Conservation (phyloP, 2,113 vertebrate genomes). For the Sapajus apella region DNA sequence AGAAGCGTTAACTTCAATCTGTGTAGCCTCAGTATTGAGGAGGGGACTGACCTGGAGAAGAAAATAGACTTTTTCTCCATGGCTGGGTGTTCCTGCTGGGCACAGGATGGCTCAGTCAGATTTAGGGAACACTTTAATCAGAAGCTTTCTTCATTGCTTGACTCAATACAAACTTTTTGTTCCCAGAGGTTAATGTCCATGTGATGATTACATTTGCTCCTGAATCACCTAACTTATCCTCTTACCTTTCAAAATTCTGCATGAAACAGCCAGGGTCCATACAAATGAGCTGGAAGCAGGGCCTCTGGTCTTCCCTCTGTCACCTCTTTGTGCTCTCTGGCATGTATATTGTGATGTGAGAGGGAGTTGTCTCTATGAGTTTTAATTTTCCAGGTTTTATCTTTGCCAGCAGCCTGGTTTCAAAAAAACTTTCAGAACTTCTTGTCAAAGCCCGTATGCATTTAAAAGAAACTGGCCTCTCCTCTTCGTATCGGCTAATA, state of each 20-base stretch:
- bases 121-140: background rate
- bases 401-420: slow-evolving; percentile 6
- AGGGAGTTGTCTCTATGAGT: background rate
- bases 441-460: background rate
- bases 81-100: background rate
- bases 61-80: background rate
- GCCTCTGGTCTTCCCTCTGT: background rate
- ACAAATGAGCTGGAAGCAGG: background rate
- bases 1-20: background rate
- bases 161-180: background rate
- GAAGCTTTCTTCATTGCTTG: slow-evolving; percentile 1
- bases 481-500: background rate
- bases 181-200: background rate
- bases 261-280: background rate
- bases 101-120: background rate
- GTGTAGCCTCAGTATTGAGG: background rate
- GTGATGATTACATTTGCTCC: background rate
- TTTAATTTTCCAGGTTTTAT: background rate
- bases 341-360: accelerated
- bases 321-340: background rate
- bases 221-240: background rate
- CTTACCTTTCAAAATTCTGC: background rate
- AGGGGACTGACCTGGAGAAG: background rate
- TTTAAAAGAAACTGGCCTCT: slow-evolving; percentile 24
- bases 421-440: slow-evolving; percentile 3